Conservation (phyloP, 2,113 vertebrate genomes). For the Eolophus roseicapilla region DNA sequence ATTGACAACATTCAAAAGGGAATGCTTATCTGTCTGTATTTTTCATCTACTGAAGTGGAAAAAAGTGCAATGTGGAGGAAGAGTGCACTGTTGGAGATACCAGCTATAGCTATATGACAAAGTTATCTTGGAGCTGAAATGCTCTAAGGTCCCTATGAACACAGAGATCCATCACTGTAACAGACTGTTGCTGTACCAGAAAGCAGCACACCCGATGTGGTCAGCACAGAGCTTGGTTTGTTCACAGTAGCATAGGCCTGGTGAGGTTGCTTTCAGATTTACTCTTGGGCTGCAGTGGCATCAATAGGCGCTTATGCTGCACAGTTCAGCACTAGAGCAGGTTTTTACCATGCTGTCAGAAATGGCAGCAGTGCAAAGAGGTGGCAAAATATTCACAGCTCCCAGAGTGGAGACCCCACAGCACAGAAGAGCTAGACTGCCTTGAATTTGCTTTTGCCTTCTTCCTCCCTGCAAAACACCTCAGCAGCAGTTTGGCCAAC, state of each 20-base stretch:
- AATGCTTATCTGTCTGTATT: neutral
- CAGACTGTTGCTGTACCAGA: neutral
- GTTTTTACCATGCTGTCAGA: neutral
- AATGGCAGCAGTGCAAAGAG: neutral
- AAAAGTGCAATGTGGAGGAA: neutral
- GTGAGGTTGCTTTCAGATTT: neutral
- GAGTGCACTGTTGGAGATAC: neutral
- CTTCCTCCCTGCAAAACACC: neutral
- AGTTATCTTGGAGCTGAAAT: neutral
- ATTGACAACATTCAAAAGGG: neutral
- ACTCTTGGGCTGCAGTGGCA: neutral
- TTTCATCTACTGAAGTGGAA: neutral
- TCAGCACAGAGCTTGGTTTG: neutral
- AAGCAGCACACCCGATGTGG: neutral
- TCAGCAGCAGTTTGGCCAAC: neutral
- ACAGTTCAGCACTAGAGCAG: neutral
- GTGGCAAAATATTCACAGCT: neutral
- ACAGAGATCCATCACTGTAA: neutral
- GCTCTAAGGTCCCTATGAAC: neutral
- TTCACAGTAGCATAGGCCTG: neutral
- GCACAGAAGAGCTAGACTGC: neutral
- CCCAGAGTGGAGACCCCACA: neutral
- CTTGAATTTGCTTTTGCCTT: neutral
- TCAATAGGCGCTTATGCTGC: rapidly evolving
- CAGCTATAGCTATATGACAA: neutral